Base-by-base conservation (phyloP, 1,140 invertebrate species). In the Polypedilum vanderplanki region DNA sequence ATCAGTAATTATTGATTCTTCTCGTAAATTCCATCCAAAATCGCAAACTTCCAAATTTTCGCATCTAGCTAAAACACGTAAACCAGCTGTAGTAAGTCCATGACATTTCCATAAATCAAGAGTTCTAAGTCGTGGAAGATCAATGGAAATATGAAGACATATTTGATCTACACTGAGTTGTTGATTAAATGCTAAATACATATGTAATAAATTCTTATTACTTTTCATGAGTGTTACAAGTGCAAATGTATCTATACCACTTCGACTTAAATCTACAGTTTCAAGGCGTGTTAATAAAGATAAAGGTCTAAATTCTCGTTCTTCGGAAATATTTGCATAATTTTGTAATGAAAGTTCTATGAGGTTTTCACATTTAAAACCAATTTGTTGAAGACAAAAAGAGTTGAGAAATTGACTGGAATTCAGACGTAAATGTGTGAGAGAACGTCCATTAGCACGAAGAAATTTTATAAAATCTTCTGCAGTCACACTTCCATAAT, bases 101-200 rank as follows among this genome's bases (percentile, higher is more conserved):
- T 89, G 89, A 0, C 89, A 88, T 81, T 95, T 93, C 94, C 94
- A 97, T 77, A 94, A 89, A 81, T 96, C 94, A 74, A 94, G 85
- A 0, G 90, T 92, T 74, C 89, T 84, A 0, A 94, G 80, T 75
- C 89, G 82, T 12, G 83, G 85, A 80, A 92, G 93, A 75, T 88
- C 89, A 9, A 82, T 83, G 7, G 87, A 86, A 40, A 93, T 81
- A 73, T 88, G 87, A 73, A 87, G 80, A 0, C 90, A 88, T 12
- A 94, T 85, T 76, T 88, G 87, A 79, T 93, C 91, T 87, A 93
- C 89, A 76, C 85, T 87, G 4, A 87, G 81, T 70, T 83, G 82
- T 17, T 85, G 83, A 18, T 85, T 87, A 77, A 86, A 85, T 76
- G 84, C 83, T 76, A 76, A 5, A 85, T 90, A 91, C 17, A 94